phyloP scores from a whole-genome alignment of 1,140 invertebrate species.

The Probaryconus sp. region DNA sequence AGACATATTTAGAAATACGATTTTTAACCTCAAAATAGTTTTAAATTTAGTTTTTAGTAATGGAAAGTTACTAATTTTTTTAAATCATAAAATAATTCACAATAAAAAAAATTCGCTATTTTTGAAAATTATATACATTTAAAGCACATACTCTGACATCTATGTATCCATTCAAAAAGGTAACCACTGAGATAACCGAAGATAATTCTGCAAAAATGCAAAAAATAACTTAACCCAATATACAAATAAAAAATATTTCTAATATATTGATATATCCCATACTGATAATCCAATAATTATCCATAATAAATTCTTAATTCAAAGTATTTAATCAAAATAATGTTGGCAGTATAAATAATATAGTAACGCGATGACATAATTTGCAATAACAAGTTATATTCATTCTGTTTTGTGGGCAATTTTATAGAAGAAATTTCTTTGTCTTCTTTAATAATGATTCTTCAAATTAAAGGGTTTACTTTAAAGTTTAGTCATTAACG shows the following conservation, averaged over 20 bases:
- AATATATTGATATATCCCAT: background rate
- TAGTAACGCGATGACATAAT: slow-evolving; percentile 51
- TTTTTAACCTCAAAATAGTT: too few relatives aligned
- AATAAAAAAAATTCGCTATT: too few relatives aligned
- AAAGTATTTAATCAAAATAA: slow-evolving; percentile 4
- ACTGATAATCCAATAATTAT: too few relatives aligned
- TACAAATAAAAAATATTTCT: background rate
- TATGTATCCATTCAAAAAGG: background rate
- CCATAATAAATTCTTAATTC: background rate
- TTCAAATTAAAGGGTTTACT: background rate
- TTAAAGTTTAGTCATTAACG: slow-evolving; percentile 23
- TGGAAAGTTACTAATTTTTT: too few relatives aligned
- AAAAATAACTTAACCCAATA: slow-evolving; percentile 10
- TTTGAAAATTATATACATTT: background rate
- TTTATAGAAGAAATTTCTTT: background rate
- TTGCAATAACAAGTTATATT: slow-evolving; percentile 29
- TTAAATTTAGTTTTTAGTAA: too few relatives aligned
- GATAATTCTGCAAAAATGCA: slow-evolving; percentile 5
- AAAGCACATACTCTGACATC: slow-evolving; percentile 12
- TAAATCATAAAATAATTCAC: too few relatives aligned
- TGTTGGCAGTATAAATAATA: background rate
- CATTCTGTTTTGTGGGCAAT: background rate
- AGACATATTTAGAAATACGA: too few relatives aligned
- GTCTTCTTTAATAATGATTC: background rate
- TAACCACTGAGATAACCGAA: slow-evolving; percentile 21